These are phyloP conservation scores for Mus musculus DNA, from an alignment of 2,113 vertebrate genomes.

Conservation along the genomic window DNA sequence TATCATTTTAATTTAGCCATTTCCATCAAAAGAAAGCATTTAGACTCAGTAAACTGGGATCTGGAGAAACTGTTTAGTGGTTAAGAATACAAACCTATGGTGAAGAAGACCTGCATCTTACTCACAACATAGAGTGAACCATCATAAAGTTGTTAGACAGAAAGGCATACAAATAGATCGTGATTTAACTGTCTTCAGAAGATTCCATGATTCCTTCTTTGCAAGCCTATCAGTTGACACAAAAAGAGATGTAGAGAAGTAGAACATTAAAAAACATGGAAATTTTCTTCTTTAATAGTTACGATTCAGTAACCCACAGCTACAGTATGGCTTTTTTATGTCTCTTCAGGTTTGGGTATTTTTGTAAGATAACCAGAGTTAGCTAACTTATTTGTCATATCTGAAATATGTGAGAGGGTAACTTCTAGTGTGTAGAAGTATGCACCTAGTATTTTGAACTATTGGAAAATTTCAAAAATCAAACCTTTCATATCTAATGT, in stretches of 20 bases:
- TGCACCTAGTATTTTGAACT: not conserved
- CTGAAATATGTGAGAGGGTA: not conserved
- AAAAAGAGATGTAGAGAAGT: not conserved
- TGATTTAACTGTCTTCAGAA: not conserved
- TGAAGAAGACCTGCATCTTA: not conserved
- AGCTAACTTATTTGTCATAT: not conserved
- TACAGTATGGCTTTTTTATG: not conserved
- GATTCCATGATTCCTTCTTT: not conserved
- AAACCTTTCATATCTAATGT: not conserved
- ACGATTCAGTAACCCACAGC: not conserved
- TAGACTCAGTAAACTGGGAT: not conserved
- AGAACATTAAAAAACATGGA: not conserved
- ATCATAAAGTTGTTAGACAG: not conserved
- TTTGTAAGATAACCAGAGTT: not conserved
- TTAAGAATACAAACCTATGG: not conserved
- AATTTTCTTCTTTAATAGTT: fast-evolving
- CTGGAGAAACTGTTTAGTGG: not conserved
- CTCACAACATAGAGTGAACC: not conserved
- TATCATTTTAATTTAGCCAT: not conserved
- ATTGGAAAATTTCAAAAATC: not conserved
- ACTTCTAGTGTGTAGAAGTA: not conserved
- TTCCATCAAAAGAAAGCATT: not conserved
- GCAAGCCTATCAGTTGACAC: not conserved
- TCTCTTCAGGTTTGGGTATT: not conserved
- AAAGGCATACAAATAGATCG: not conserved